Evolutionary conservation across 2,888 invertebrate genomes (phyloP), one percentile per base, ranked within the genome.

Genomic region (Calliphora vomitoria): DNA sequence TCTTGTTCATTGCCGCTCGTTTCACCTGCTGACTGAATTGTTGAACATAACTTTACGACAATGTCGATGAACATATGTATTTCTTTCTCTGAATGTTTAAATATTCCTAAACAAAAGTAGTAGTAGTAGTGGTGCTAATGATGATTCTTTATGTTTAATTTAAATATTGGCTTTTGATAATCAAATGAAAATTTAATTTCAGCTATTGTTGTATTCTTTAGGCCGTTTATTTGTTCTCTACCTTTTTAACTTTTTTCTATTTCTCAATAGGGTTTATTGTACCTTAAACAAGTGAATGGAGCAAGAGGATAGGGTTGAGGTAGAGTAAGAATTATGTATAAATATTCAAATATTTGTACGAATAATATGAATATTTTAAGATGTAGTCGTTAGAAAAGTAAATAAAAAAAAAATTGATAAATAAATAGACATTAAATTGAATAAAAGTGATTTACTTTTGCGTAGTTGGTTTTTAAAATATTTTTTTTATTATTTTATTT

Each of bases 1-100:
- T 60, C n/a, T 38, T 55, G 55, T 41, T 44, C 20, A 1, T 66
- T 66, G 4, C 3, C 41, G 44, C 13, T 25, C 25, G 25, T 47
- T 68, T 68, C 20, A 44, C 69, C 50, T 25, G 47, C 47, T 50
- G 50, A 69, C 69, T 69, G 6, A 69, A 50, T 69, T 47, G 50
- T 31, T 50, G 11, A 68, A 50, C 8, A 25, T 31, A 15, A 31
- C 10, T 69, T 69, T 50, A 60, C 13, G 55, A 25, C 25, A 58
- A 31, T 60, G 1, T 60, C n/a, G 15, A 60, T 60, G 8, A 60
- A 8, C 15, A 31, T n/a, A n/a, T n/a, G n/a, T 60, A 15, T 60
- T 5, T 60, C 11, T 18, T 55, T 20, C 8, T 55, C 5, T 18
- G 10, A 13, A n/a, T 50, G 50, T 50, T 50, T 15, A 15, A 50